Conservation (phyloP, 92 coral and sea anemone species). For the Porites rus region DNA sequence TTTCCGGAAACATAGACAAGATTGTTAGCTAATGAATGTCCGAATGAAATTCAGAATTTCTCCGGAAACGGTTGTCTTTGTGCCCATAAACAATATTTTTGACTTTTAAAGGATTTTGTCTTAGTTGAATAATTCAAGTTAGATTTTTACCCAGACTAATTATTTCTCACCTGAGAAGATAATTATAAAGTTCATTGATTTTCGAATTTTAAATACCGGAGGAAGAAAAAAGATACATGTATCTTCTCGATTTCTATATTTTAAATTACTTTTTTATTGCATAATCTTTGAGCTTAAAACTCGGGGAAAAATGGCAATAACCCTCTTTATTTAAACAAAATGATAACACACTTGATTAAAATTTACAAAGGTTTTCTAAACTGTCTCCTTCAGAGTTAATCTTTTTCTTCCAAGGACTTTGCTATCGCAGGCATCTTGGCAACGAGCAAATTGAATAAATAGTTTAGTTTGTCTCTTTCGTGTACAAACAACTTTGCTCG, state of each 20-base stretch:
- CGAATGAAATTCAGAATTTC: constrained; percentile 4
- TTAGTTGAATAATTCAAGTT: neutral
- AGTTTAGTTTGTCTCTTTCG: neutral
- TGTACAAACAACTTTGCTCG: neutral
- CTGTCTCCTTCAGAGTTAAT: constrained; percentile 9
- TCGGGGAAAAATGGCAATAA: too few species aligned
- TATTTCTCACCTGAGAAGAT: neutral
- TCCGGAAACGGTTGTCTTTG: constrained; percentile 25
- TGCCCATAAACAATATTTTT: neutral
- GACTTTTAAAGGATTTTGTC: neutral
- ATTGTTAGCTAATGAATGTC: constrained; percentile 28
- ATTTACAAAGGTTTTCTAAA: constrained; percentile 29
- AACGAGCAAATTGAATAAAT: neutral
- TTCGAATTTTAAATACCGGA: neutral
- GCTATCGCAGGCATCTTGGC: neutral
- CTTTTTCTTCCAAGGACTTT: neutral
- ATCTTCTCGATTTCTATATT: neutral
- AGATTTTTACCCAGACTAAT: neutral
- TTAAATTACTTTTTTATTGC: neutral
- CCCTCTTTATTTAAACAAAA: neutral
- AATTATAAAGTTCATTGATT: neutral
- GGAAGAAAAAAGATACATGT: neutral
- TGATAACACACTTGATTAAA: constrained; percentile 28
- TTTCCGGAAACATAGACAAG: constrained; percentile 1
- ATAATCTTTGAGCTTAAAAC: neutral